Conservation (phyloP, 2,797 vertebrate species). For the Enteromius viviparus region DNA sequence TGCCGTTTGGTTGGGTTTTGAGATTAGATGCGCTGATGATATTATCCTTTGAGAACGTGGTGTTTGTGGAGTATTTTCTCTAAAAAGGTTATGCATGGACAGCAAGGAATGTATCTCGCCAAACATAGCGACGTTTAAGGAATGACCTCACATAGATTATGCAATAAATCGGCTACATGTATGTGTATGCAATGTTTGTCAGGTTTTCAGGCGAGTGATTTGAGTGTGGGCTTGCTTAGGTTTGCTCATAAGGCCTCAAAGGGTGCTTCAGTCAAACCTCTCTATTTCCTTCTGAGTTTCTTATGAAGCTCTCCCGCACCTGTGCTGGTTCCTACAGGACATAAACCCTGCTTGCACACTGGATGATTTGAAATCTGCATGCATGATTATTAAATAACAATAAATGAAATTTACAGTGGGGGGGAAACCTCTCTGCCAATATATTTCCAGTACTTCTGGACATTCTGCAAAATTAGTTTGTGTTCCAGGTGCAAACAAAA, state of each 20-base stretch:
- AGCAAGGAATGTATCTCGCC: constrained; percentile 11
- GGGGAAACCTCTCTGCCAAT: not conserved
- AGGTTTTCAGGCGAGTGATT: not conserved
- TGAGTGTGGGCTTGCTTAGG: constrained; percentile 67
- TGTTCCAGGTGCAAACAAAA: constrained; percentile 30
- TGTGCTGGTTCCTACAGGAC: constrained; percentile 31
- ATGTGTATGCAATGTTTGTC: constrained; percentile 11
- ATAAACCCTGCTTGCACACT: constrained; percentile 36
- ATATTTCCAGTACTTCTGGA: constrained; percentile 10
- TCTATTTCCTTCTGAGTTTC: not conserved
- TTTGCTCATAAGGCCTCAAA: constrained; percentile 73
- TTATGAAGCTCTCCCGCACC: constrained; percentile 20
- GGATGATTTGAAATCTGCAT: constrained; percentile 3
- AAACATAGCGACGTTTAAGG: not conserved
- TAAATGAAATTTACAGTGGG: not conserved
- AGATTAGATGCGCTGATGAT: not conserved
- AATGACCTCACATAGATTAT: constrained; percentile 29
- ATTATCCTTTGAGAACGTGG: not conserved
- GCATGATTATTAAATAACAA: constrained; percentile 7
- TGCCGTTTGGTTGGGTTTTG: not conserved
- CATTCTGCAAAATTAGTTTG: constrained; percentile 14
- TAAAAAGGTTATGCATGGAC: constrained; percentile 1
- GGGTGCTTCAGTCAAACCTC: constrained; percentile 59
- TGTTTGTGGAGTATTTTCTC: not conserved
- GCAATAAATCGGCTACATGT: constrained; percentile 14